Conservation (phyloP, 2,113 vertebrate genomes). For the Oncorhynchus tshawytscha region DNA sequence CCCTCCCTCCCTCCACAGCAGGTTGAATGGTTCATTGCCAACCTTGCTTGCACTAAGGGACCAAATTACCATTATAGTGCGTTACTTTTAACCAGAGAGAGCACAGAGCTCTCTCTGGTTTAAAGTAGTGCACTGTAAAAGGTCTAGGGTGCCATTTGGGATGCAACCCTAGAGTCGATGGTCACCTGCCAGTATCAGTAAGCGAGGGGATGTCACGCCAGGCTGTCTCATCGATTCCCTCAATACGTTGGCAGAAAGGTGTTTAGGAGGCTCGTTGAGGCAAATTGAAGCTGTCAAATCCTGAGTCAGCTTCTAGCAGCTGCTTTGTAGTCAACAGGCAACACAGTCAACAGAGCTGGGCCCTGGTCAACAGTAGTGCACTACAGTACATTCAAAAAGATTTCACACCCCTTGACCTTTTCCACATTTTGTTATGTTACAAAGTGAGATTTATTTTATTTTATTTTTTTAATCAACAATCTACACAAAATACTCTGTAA, state of each 20-base stretch:
- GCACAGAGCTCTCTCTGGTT: not conserved
- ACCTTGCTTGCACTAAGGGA: slow-evolving; percentile 44
- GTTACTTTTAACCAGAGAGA: slow-evolving; percentile 35
- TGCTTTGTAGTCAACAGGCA: slow-evolving; percentile 54
- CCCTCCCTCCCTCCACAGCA: slow-evolving; percentile 5
- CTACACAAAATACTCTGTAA: no score
- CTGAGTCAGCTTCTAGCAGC: slow-evolving; percentile 60
- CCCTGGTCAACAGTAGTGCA: slow-evolving; percentile 13
- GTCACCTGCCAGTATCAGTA: slow-evolving; percentile 42
- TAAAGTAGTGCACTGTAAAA: no score
- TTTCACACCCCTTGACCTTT: no score
- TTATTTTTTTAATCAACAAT: no score
- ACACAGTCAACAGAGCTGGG: no score
- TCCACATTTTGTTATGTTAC: no score
- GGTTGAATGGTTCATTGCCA: slow-evolving; percentile 42
- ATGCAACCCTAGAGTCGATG: not conserved
- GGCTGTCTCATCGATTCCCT: not conserved
- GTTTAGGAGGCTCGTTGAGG: not conserved
- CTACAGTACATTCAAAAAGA: not conserved
- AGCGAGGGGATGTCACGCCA: not conserved
- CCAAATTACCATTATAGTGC: not conserved
- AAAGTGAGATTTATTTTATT: no score
- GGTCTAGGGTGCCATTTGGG: no score
- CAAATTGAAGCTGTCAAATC: slow-evolving; percentile 56
- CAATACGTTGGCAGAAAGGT: not conserved